Base-by-base conservation (phyloP, 2,797 vertebrate genomes). In the Kryptopterus vitreolus region DNA sequence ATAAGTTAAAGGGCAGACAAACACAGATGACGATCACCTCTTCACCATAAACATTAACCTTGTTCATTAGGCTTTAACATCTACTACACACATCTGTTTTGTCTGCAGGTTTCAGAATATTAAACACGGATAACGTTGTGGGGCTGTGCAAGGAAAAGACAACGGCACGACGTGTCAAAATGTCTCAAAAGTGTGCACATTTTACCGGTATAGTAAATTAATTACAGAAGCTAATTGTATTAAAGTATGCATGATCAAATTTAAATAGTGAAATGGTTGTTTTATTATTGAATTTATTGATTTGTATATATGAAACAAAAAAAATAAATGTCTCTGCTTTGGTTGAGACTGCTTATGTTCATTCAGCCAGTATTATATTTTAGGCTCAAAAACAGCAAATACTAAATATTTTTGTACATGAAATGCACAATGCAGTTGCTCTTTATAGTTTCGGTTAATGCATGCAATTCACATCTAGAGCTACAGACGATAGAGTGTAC, bases 401-500 rank as follows among this genome's bases (percentile, higher is more conserved):
- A 46, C 12, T 38, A 11, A 24, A 66, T 12, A 43, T 43, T 38
- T n/a, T 24, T 4, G 61, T 35, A 35, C 20, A 20, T 63, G 10
- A 33, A 5, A 22, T 22, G 31, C 33, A 38, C 22, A n/a, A 69
- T 15, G 24, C 43, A 69, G 4, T 29, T 50, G 10, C 4, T 48
- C 24, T 26, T 48, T 20, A 50, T 11, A 29, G 15, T 50, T 50
- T 16, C 20, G 26, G 10, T 22, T 26, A 22, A 13, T 29, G 22
- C 22, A 65, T 48, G 3, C 0, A n/a, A n/a, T n/a, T n/a, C n/a
- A 70, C n/a, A 18, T 29, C 18, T 29, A 50, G 26, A 53, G 31
- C 16, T 2, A 1, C 12, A 10, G 53, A 22, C 18, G 73, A 20
- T 10, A 31, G 15, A 4, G 12, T 77, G 86, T 81, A 0, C 89